Evolutionary conservation across 2,888 invertebrate genomes (phyloP), one percentile per base, ranked within the genome.

Genomic region (Herminia tarsipennalis): DNA sequence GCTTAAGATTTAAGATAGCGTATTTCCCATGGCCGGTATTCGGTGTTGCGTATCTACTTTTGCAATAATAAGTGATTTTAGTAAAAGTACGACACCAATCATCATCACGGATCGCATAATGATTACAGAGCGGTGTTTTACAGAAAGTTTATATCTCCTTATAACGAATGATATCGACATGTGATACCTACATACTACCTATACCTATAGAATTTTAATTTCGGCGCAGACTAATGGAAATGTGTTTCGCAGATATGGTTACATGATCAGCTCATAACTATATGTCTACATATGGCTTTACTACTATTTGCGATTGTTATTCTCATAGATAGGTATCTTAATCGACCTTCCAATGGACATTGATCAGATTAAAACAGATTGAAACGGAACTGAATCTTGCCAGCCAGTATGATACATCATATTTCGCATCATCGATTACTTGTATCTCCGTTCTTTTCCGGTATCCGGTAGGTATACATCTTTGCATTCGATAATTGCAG

Each of bases 61-160:
- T 24, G 36, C 24, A 17, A 36, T 48, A 55, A 45, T 66, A 52
- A 62, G 45, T 55, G 55, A 66, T 62, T 64, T 66, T 48, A 50
- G 58, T 58, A 58, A 64, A 66, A 66, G 58, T 50, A 25, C 35
- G 47, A 44, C 47, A 33, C 48, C 63, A 55, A 48, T 62, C 55
- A 47, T 55, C 66, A 58, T 55, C 66, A 58, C 51, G 49, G 53
- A 60, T 62, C 56, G 33, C 20, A 38, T 38, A 42, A 35, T 44
- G 66, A 66, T 66, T 63, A 63, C 44, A 34, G 44, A 29, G 40
- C 58, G 62, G 49, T 22, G 27, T 58, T 63, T 66, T 59, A 52
- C 37, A 43, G 59, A 66, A 56, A 35, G 36, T 55, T 58, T 58
- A 62, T 56, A 66, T 50, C 44, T 50, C 58, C 51, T 44, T 47